Conservation (phyloP, 2,797 vertebrate species). For the Pseudopleuronectes americanus region DNA sequence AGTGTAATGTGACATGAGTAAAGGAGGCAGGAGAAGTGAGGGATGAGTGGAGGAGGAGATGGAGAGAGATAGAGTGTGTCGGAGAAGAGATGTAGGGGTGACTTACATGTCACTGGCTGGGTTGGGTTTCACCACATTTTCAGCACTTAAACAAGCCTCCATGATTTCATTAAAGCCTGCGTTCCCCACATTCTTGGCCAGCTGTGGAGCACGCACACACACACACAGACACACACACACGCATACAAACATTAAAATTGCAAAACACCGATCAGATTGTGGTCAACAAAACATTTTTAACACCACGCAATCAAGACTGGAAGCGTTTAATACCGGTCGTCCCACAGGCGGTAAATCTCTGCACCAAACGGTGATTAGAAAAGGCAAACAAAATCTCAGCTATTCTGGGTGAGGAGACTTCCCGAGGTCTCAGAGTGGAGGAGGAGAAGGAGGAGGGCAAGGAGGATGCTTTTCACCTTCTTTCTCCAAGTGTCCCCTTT, state of each 20-base stretch:
- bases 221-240: background rate
- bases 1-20: background rate
- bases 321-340: constrained; percentile 51
- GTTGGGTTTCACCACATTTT: constrained; percentile 92
- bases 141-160: constrained; percentile 91
- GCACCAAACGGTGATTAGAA: constrained; percentile 58
- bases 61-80: background rate
- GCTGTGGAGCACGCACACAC: constrained; percentile 81
- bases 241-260: constrained; percentile 36
- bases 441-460: constrained; percentile 11
- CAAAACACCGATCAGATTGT: constrained; percentile 41
- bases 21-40: background rate
- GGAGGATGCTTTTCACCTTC: constrained; percentile 15
- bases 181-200: constrained; percentile 99
- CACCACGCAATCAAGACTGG: constrained; percentile 48
- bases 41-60: background rate
- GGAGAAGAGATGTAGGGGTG: constrained; percentile 13
- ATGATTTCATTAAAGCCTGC: constrained; percentile 98
- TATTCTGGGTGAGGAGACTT: constrained; percentile 47
- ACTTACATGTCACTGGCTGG: constrained; percentile 97
- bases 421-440: constrained; percentile 19
- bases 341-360: constrained; percentile 60
- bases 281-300: constrained; percentile 51
- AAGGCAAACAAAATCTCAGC: constrained; percentile 53
- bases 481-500: background rate